Percentiles rank a stretch among this genome's conserved stretches.
phyloP scores from a whole-genome alignment of 1,140 invertebrate species.

The Calephelis virginiensis region DNA sequence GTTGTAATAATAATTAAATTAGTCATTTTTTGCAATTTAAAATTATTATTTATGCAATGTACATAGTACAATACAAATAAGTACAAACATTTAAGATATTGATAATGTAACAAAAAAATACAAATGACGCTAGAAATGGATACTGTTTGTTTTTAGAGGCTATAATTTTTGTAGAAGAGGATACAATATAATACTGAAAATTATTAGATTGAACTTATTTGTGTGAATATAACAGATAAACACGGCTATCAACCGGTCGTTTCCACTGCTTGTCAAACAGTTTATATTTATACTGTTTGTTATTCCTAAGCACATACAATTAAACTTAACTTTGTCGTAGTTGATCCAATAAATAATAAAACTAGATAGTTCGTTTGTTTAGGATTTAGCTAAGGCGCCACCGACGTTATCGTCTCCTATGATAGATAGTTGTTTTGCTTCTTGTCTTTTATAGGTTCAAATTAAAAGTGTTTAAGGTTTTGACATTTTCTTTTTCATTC shows the following conservation, averaged over 20 bases:
- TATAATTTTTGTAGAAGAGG: no score
- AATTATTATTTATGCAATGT: no score
- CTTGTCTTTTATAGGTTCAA: neutral
- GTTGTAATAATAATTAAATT: no score
- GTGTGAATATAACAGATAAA: constrained; percentile 2
- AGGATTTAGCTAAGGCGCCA: constrained; percentile 32
- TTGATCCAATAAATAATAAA: constrained; percentile 9
- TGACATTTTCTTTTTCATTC: no score
- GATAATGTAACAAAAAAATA: no score
- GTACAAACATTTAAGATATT: no score
- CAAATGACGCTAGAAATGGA: no score
- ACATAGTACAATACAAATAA: no score
- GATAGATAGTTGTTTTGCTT: neutral
- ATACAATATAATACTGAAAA: neutral
- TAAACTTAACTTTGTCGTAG: constrained; percentile 27
- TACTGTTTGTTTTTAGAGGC: no score
- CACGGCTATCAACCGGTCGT: constrained; percentile 22
- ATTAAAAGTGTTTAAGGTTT: no score
- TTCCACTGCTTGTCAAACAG: constrained; percentile 36
- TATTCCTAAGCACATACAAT: constrained; percentile 23
- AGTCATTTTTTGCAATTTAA: no score
- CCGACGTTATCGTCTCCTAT: constrained; percentile 11
- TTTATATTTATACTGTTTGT: constrained; percentile 33
- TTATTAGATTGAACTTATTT: neutral
- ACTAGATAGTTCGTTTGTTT: constrained; percentile 27